Evolutionary conservation across 2,797 vertebrate genomes (phyloP), one percentile per base, ranked within the genome.

Genomic region (Anguilla obscura): DNA sequence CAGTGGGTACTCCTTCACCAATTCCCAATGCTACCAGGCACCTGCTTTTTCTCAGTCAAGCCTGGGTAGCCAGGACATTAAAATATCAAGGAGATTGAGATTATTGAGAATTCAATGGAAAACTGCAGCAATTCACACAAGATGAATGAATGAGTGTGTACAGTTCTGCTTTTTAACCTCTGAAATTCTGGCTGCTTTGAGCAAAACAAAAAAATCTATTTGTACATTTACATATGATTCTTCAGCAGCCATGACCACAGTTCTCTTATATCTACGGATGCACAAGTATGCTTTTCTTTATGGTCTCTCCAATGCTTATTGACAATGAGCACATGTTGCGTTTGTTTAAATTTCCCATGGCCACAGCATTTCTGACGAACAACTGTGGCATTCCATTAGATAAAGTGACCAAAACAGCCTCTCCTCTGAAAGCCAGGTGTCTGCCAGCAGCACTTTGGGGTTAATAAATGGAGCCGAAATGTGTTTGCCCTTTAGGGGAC

Each of bases 381-480:
- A 45, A 40, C 69, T 86, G 74, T 87, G 87, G 90, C 88, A 90
- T 90, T 93, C 88, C 87, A 92, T 92, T 93, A 93, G 90, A 92
- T 89, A 88, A 91, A 94, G 90, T 90, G 92, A 91, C 85, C 88
- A 52, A 87, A 90, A 58, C 63, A 4, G 66, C 84, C 16, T 27
- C 80, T 79, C 50, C 48, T 16, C 83, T 85, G 63, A 76, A 66
- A 56, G 63, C 69, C 54, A 21, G 69, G 87, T 63, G 88, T 88
- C 92, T 93, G 93, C 91, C 93, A 93, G 91, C 92, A 93, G 92
- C 90, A 91, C 92, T 94, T 93, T 91, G 90, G 91, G 92, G 93
- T 94, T 94, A 95, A 94, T 94, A 95, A 95, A 95, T 95, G 93
- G 93, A 92, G 85, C 91, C 88, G 90, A 94, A 91, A 95, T 93